Percentiles rank a stretch among this genome's conserved stretches.
These are phyloP conservation scores for Lampris megalopsis DNA, from an alignment of 2,113 vertebrate genomes.

Conservation along the genomic window DNA sequence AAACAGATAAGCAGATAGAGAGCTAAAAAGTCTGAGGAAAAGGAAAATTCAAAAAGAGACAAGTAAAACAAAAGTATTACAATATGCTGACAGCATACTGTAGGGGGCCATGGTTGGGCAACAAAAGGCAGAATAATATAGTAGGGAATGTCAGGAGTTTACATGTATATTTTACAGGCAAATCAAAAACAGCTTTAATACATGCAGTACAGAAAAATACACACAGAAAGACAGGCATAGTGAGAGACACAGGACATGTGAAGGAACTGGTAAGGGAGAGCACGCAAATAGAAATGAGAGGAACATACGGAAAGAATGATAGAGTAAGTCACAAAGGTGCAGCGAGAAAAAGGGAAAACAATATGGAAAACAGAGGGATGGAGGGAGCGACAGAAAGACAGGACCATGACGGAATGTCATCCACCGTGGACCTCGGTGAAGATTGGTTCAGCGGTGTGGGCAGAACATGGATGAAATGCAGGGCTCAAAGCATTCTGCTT, in stretches of 20 bases:
- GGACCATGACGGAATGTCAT: neutral
- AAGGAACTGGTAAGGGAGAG: no score
- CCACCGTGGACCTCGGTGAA: neutral
- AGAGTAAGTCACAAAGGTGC: neutral
- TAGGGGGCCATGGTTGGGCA: conserved; percentile 85
- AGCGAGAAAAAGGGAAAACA: neutral
- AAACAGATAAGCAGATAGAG: neutral
- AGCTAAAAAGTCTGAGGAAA: neutral
- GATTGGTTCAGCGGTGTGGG: neutral
- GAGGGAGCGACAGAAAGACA: neutral
- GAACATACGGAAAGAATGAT: neutral
- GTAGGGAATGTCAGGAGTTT: neutral
- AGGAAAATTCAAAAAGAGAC: conserved; percentile 35
- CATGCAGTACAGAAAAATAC: neutral
- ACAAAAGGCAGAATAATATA: conserved; percentile 16
- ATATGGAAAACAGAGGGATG: neutral
- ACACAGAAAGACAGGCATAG: neutral
- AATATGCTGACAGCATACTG: conserved; percentile 88
- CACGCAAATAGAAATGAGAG: neutral
- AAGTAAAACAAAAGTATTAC: conserved; percentile 61
- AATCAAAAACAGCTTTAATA: neutral
- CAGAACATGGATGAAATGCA: neutral
- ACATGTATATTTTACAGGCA: neutral
- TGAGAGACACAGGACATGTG: neutral
- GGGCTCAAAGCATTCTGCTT: neutral